Percentiles rank a stretch among this genome's conserved stretches.
These are phyloP conservation scores for Ascaphus truei DNA, from an alignment of 2,113 vertebrate species.

Conservation along the genomic window DNA sequence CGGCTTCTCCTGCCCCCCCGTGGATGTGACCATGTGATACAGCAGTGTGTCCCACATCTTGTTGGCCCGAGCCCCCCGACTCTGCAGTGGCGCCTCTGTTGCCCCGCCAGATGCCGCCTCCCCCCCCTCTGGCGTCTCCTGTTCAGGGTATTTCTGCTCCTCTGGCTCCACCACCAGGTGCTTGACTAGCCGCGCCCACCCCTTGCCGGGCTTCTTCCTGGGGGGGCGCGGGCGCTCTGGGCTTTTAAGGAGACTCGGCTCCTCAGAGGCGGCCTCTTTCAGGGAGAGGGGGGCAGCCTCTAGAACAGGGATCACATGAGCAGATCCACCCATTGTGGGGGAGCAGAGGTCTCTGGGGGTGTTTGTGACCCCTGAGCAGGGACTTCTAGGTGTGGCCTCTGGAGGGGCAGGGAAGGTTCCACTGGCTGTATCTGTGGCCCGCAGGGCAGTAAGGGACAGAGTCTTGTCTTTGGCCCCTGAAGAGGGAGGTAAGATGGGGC, in stretches of 20 bases:
- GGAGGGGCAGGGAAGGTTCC: not conserved
- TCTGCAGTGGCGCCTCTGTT: slow-evolving; percentile 41
- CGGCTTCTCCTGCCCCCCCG: slow-evolving; percentile 51
- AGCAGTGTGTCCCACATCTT: slow-evolving; percentile 92
- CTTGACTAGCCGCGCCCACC: slow-evolving; percentile 83
- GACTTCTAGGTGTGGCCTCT: too few relatives aligned
- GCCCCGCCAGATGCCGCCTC: not conserved
- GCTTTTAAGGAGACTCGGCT: slow-evolving; percentile 35
- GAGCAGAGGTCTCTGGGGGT: too few relatives aligned
- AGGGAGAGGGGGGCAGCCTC: not conserved
- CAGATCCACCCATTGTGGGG: not conserved
- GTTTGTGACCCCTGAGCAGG: too few relatives aligned
- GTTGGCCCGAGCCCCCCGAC: slow-evolving; percentile 60
- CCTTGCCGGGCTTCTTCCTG: slow-evolving; percentile 58
- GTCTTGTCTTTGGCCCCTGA: not conserved
- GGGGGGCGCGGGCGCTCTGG: slow-evolving; percentile 26
- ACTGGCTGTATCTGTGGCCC: not conserved
- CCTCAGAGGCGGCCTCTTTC: not conserved
- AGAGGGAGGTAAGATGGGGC: not conserved
- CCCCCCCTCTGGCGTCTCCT: slow-evolving; percentile 15
- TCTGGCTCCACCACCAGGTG: slow-evolving; percentile 78
- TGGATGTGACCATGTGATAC: slow-evolving; percentile 74
- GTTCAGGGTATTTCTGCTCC: slow-evolving; percentile 48
- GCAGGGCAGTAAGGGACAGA: not conserved
- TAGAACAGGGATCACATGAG: not conserved